phyloP scores from a whole-genome alignment of 1,140 invertebrate species.

The Microplitis demolitor region DNA sequence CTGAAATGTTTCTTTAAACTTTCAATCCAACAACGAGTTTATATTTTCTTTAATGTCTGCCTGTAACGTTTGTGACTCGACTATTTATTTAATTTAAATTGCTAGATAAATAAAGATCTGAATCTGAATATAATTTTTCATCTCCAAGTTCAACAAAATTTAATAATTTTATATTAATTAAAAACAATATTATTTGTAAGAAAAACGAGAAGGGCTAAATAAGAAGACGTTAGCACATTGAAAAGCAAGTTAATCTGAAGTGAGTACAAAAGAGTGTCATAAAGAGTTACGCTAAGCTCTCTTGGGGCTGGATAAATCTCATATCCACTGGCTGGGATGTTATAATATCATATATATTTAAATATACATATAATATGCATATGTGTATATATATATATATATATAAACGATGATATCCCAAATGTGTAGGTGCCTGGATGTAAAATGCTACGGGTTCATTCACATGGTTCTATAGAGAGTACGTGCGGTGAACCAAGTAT shows the following conservation, averaged over 20 bases:
- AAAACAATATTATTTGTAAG: too few relatives aligned
- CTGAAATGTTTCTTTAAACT: too few relatives aligned
- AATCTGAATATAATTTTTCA: too few relatives aligned
- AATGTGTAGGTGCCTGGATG: background rate
- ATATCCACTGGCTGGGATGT: background rate
- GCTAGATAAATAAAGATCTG: too few relatives aligned
- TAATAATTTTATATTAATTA: too few relatives aligned
- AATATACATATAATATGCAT: background rate
- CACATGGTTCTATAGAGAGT: background rate
- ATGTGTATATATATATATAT: too few relatives aligned
- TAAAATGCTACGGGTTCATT: constrained; percentile 6
- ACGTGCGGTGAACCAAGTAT: constrained; percentile 17
- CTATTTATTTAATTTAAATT: too few relatives aligned
- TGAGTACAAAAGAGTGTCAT: background rate
- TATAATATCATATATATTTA: background rate
- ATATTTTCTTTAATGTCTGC: too few relatives aligned
- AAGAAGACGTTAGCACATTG: background rate
- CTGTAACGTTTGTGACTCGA: too few relatives aligned
- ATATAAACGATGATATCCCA: background rate
- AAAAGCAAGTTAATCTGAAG: background rate
- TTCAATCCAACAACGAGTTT: too few relatives aligned
- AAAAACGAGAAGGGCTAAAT: background rate
- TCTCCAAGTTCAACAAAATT: too few relatives aligned
- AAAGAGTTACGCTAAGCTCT: background rate
- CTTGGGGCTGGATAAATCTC: background rate